Base-by-base conservation (phyloP, 2,888 invertebrate species). In the Thysanoteuthis rhombus region DNA sequence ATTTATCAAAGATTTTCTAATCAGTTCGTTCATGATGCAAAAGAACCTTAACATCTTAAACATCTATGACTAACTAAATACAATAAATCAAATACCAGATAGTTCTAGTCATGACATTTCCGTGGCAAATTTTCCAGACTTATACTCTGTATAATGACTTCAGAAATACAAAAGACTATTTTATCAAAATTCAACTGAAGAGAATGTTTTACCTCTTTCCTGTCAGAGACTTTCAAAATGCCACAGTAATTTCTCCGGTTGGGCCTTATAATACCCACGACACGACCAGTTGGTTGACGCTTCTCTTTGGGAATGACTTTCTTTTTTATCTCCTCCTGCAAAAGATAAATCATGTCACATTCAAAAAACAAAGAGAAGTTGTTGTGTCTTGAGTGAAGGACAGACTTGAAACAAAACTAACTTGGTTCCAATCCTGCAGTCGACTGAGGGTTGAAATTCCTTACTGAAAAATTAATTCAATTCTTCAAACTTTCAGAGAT, bases 211-310 rank as follows among this genome's bases (percentile, higher is more conserved):
- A 97, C 97, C 96, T 97, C 97, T 94, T 97, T 98, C 90, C 98
- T 97, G 39, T 98, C 97, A 96, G 98, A 98, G 0, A 98, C 98
- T 97, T 98, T 98, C 93, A 99, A 97, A 95, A 99, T 99, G 32
- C 99, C 99, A 97, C 99, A 99, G 97, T 99, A 99, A 96, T 99
- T 99, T 90, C 99, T 97, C 99, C 99, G 99, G 97, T 99, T 99
- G 94, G 99, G 98, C 95, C 98, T 98, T 94, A 99, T 98, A 94
- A 99, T 99, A 1, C 99, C 99, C n/a, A 99, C 99, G 93, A 99
- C 98, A 95, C 97, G 97, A 0, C 98, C 99, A 0, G 98, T 98
- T 3, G 98, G 96, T 93, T 96, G 96, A 58, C 96, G 94, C 45
- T 96, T 94, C 40, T 96, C 95, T 94, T 96, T 96, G 22, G 96